A percentile compares a stretch with the other conserved stretches of the same genome.
Evolutionary conservation across 1,140 invertebrate species (phyloP).

Genomic region (Argopecten irradians): DNA sequence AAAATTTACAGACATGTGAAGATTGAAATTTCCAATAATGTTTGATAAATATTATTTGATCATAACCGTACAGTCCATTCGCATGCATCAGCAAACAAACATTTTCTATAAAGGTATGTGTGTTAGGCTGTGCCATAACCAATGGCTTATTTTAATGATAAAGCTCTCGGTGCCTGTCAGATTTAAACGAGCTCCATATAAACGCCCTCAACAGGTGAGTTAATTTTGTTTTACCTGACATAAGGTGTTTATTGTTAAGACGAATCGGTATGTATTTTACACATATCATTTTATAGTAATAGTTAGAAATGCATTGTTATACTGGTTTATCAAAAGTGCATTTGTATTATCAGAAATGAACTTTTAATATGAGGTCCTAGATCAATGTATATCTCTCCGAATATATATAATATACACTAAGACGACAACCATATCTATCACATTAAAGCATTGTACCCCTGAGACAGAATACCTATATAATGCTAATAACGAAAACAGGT

Average conservation of each 20-base stretch:
- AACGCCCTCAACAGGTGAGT: background rate
- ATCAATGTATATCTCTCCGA: no score
- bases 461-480: no score
- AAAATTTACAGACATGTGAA: slow-evolving; percentile 14
- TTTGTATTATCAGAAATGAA: no score
- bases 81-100: background rate
- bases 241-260: background rate
- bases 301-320: no score
- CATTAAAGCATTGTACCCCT: no score
- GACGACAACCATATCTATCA: no score
- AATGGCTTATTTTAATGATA: background rate
- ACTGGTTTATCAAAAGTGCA: no score
- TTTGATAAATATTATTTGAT: slow-evolving; percentile 16
- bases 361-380: no score
- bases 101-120: background rate
- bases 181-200: background rate
- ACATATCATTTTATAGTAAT: no score
- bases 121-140: background rate
- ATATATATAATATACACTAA: no score
- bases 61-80: background rate
- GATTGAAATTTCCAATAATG: slow-evolving; percentile 4
- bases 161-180: background rate
- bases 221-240: background rate
- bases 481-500: no score
- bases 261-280: no score